These are phyloP conservation scores for Loripinus fragilis DNA, from an alignment of 2,888 invertebrate species.

Conservation along the genomic window DNA sequence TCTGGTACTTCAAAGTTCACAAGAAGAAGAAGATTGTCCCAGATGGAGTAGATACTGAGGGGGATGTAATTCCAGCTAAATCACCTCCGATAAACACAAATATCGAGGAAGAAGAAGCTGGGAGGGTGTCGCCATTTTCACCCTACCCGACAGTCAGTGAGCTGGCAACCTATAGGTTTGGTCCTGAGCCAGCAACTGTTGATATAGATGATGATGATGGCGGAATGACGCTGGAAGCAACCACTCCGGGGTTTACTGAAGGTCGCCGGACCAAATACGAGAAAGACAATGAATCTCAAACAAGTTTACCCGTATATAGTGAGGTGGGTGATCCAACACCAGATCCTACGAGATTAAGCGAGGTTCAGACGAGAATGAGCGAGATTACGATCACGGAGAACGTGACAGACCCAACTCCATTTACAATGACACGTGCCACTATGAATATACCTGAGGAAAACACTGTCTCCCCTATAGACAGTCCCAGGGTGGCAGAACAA, in stretches of 20 bases:
- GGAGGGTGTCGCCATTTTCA: conserved; percentile 57
- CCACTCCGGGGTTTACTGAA: conserved; percentile 59
- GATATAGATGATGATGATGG: conserved; percentile 60
- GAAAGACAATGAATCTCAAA: conserved; percentile 54
- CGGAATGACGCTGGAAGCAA: conserved; percentile 54
- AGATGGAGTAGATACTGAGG: conserved; percentile 21
- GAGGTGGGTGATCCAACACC: conserved; percentile 63
- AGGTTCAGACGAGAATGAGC: conserved; percentile 58
- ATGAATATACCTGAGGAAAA: conserved; percentile 61
- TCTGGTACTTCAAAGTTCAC: conserved; percentile 58
- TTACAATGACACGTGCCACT: conserved; percentile 60
- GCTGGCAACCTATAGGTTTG: conserved; percentile 58
- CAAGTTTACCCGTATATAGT: conserved; percentile 61
- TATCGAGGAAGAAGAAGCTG: conserved; percentile 45
- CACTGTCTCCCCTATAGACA: conserved; percentile 51
- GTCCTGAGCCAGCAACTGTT: conserved; percentile 58
- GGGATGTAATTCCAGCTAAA: conserved; percentile 41
- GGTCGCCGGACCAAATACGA: conserved; percentile 53
- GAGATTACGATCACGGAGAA: conserved; percentile 46
- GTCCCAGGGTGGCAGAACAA: conserved; percentile 31
- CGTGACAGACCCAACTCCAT: conserved; percentile 49
- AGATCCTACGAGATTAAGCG: conserved; percentile 61
- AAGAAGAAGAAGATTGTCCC: conserved; percentile 47
- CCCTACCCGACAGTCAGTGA: conserved; percentile 66
- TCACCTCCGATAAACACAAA: conserved; percentile 54